Evolutionary conservation across 2,888 invertebrate species (phyloP), one percentile per base, ranked within the genome.

Genomic region (Drosophila acutilabella): DNA sequence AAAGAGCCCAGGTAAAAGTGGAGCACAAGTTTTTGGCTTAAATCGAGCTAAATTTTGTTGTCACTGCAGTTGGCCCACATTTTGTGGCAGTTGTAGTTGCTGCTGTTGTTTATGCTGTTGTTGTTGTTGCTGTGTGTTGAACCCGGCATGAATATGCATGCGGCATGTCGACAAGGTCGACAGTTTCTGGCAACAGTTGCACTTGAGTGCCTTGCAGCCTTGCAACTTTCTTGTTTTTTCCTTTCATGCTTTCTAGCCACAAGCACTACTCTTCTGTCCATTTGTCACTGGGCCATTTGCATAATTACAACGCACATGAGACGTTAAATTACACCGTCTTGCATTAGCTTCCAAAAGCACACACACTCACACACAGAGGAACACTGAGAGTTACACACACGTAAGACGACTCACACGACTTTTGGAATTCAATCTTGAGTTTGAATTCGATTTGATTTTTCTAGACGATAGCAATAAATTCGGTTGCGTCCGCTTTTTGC

Each of bases 71-170:
- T 80, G 85, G 83, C 86, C 83, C 78, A 78, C 68, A 59, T 69
- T 80, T 47, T 57, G 69, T 59, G 50, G 50, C 51, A 57, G 59
- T 56, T 58, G 53, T 58, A 71, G 61, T 53, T 14, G 36, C 10
- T 30, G 40, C 20, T 57, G 51, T 30, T n/a, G 20, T 23, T 23
- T 23, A 6, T 23, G 23, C 54, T 74, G 61, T 53, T 38, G 36
- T 13, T 30, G 40, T 30, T 57, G 51, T 30, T n/a, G 33, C 16
- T 58, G 38, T 44, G 50, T 51, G 36, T 47, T 51, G 65, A 38
- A 53, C 38, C 61, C 75, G 85, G 85, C 88, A 89, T 84, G 89
- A 87, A 88, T 87, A 78, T 89, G 84, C 87, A 86, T 83, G 82
- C 84, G 71, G 80, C 85, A 76, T 81, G 73, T 64, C 75, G 77